Evolutionary conservation across 2,113 vertebrate genomes (phyloP).

Genomic region (Pycnonotus jocosus): DNA sequence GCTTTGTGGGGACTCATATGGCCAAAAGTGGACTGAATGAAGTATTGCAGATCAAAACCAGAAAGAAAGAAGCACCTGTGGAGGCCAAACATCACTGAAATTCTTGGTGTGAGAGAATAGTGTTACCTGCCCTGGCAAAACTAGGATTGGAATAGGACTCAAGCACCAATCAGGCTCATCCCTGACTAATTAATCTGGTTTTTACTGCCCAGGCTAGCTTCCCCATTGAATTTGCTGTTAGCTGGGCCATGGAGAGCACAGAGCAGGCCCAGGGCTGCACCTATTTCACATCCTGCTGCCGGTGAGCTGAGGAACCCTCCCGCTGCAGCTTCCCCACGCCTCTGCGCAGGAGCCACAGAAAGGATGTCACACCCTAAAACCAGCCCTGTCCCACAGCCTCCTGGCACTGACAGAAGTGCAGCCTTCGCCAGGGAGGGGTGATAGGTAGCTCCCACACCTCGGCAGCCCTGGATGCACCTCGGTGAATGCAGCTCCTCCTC

Average conservation of each 20-base stretch:
- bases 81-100: neutral
- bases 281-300: too few relatives aligned
- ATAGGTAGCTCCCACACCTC: neutral
- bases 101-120: neutral
- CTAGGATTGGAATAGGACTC: neutral
- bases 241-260: neutral
- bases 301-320: neutral
- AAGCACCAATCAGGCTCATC: neutral
- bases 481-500: neutral
- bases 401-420: accelerated
- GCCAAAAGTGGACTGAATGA: neutral
- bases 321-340: neutral
- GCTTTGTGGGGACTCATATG: neutral
- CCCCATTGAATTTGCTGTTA: neutral
- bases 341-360: neutral
- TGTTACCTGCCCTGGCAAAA: neutral
- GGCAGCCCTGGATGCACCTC: accelerated
- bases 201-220: neutral
- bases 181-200: neutral
- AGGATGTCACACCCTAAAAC: neutral
- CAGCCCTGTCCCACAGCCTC: neutral
- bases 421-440: accelerated
- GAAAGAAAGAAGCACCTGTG: neutral
- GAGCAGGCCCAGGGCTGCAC: neutral
- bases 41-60: neutral